A percentile compares a stretch with the other conserved stretches of the same genome.
Conservation (phyloP, 2,113 vertebrate species). For the Cryptotis parvus region DNA sequence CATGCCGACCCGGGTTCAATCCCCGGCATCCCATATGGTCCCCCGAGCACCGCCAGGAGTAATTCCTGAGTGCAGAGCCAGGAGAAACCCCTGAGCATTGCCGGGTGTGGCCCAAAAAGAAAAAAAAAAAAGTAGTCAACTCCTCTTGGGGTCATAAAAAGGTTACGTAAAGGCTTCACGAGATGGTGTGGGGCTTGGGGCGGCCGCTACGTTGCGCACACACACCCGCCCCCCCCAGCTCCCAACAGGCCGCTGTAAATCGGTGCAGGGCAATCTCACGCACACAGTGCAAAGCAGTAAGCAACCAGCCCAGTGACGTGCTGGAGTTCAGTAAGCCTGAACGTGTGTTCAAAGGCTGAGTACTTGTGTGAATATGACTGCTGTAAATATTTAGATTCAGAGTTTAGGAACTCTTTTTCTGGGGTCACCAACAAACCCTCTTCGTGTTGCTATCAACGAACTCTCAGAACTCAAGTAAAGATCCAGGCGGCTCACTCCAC, state of each 20-base stretch:
- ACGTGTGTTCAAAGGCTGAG: not conserved
- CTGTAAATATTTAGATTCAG: conserved; percentile 48
- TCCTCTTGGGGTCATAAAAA: not conserved
- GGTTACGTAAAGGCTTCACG: not conserved
- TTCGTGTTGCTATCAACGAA: not conserved
- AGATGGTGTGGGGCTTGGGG: not conserved
- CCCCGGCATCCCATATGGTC: too few species aligned
- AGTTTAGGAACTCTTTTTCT: conserved; percentile 9
- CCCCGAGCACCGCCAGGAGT: too few species aligned
- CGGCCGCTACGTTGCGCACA: too few species aligned
- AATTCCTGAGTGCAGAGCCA: too few species aligned
- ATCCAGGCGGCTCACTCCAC: too few species aligned
- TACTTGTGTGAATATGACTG: not conserved
- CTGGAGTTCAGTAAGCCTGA: not conserved
- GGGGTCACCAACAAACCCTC: conserved; percentile 6
- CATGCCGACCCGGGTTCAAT: too few species aligned
- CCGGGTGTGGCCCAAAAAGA: too few species aligned
- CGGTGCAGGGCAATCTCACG: not conserved
- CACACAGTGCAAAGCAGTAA: not conserved
- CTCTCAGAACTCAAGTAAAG: not conserved
- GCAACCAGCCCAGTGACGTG: too few species aligned
- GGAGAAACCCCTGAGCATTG: too few species aligned
- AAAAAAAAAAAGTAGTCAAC: not conserved
- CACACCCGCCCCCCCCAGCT: not conserved
- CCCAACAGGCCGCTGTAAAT: not conserved